Evolutionary conservation across 2,888 invertebrate species (phyloP).

Genomic region (Dinocampus coccinellae): DNA sequence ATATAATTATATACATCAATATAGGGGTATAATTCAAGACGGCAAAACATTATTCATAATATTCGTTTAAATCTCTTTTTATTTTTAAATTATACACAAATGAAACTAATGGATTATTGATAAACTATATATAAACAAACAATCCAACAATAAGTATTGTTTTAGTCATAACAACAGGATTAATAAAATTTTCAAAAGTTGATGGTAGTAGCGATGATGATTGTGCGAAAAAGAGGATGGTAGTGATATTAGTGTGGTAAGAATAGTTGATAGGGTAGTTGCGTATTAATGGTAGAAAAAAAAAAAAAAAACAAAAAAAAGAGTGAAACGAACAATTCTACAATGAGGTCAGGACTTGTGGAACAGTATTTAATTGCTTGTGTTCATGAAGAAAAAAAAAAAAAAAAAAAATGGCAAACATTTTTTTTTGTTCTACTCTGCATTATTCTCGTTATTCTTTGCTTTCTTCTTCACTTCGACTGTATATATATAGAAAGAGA

Average conservation of each 20-base stretch:
- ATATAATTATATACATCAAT: too few species aligned
- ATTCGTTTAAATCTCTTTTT: background rate
- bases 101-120: background rate
- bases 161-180: slow-evolving; percentile 49
- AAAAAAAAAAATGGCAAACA: background rate
- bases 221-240: too few species aligned
- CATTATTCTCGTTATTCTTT: background rate
- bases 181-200: slow-evolving; percentile 49
- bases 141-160: slow-evolving; percentile 58
- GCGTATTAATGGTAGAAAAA: background rate
- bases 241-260: slow-evolving; percentile 14
- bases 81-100: background rate
- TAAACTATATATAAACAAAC: slow-evolving; percentile 7
- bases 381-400: background rate
- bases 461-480: background rate
- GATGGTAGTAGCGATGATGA: slow-evolving; percentile 36
- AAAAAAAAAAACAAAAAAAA: background rate
- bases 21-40: background rate
- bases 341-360: slow-evolving; percentile 7
- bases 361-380: slow-evolving; percentile 21
- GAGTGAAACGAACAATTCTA: background rate
- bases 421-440: background rate
- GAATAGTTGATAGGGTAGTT: background rate
- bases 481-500: background rate
- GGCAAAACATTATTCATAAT: background rate